Conservation (phyloP, 1,140 invertebrate species). For the Ceratina japonica region DNA sequence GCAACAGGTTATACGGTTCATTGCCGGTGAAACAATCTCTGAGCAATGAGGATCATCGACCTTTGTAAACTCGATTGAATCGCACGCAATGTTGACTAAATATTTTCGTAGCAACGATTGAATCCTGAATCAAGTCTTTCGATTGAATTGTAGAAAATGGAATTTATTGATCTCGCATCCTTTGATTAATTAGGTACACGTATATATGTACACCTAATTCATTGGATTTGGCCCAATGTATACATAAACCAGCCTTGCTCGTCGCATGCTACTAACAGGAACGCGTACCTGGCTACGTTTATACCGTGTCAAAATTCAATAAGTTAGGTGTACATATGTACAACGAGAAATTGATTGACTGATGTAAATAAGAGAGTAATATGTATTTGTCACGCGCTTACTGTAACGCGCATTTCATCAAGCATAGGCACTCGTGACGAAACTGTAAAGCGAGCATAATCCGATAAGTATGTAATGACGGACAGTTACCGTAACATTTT, state of each 20-base stretch:
- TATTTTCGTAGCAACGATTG: neutral
- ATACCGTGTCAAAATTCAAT: neutral
- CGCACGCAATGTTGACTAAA: neutral
- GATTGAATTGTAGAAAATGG: too few relatives aligned
- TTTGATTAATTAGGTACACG: too few relatives aligned
- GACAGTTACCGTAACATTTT: neutral
- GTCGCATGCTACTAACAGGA: too few relatives aligned
- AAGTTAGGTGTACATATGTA: neutral
- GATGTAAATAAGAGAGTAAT: neutral
- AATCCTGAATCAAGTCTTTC: too few relatives aligned
- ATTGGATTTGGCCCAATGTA: too few relatives aligned
- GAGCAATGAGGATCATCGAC: conserved; percentile 44
- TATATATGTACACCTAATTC: too few relatives aligned
- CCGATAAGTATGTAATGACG: neutral
- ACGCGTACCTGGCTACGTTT: too few relatives aligned
- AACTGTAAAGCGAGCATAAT: conserved; percentile 17
- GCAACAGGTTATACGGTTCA: conserved; percentile 58
- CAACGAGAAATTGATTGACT: neutral
- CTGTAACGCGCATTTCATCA: neutral
- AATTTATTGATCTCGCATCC: too few relatives aligned
- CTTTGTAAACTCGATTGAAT: conserved; percentile 20
- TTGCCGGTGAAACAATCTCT: conserved; percentile 47
- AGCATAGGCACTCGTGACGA: neutral
- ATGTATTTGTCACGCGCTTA: neutral
- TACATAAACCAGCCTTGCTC: too few relatives aligned